These are phyloP conservation scores for Aphis craccivora DNA, from an alignment of 1,140 invertebrate species.

Conservation along the genomic window DNA sequence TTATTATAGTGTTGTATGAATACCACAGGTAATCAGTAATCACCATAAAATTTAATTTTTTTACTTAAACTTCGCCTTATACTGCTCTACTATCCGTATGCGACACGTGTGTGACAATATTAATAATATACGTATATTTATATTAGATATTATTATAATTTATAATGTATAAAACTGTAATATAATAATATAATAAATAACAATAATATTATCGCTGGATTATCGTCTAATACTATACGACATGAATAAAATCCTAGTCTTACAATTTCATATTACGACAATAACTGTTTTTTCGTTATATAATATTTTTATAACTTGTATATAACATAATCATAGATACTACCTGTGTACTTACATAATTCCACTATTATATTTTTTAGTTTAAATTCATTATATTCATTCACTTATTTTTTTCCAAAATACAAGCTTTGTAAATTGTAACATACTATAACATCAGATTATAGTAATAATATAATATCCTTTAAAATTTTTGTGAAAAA, in stretches of 20 bases:
- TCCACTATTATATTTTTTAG: no score
- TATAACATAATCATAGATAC: no score
- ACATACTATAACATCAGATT: no score
- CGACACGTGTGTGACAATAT: background rate
- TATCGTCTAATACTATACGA: no score
- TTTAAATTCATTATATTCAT: background rate
- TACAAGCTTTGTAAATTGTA: background rate
- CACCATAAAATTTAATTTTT: background rate
- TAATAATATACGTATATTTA: background rate
- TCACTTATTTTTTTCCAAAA: background rate
- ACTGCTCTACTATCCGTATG: background rate
- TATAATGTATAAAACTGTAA: no score
- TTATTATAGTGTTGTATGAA: background rate
- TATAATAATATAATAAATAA: no score
- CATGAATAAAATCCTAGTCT: no score
- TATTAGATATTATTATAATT: no score
- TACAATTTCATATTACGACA: background rate
- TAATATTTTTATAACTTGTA: background rate
- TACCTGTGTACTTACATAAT: no score
- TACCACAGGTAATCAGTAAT: background rate
- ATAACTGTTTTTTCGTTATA: no score
- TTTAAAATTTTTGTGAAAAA: background rate
- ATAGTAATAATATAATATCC: background rate
- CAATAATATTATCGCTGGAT: no score
- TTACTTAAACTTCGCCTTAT: background rate